Conservation (phyloP, 1,140 invertebrate species). For the Cotesia typhae region DNA sequence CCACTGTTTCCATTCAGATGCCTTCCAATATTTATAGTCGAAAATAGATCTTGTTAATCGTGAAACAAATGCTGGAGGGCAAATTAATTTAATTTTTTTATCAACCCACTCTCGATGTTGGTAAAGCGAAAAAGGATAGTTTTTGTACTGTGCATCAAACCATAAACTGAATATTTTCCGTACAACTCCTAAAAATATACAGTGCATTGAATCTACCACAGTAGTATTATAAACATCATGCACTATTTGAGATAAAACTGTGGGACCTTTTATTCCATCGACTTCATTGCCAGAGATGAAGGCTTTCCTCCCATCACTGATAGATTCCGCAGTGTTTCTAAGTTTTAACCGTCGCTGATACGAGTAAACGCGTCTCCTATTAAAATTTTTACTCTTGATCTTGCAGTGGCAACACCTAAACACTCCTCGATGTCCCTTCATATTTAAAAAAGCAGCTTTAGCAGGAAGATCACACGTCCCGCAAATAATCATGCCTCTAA, state of each 20-base stretch:
- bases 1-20: too few species aligned
- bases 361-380: not conserved
- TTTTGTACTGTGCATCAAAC: conserved; percentile 6
- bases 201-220: conserved; percentile 16
- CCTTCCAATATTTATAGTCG: not conserved
- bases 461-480: conserved; percentile 3
- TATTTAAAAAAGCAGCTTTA: conserved; percentile 5
- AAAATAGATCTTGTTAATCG: not conserved
- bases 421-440: not conserved
- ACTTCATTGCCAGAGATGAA: not conserved
- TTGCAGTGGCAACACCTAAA: not conserved
- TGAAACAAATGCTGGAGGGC: not conserved
- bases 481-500: not conserved
- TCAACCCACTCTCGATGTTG: not conserved
- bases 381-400: conserved; percentile 1
- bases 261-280: conserved; percentile 11
- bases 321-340: not conserved
- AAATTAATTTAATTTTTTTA: not conserved
- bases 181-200: conserved; percentile 14
- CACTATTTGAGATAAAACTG: not conserved
- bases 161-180: conserved; percentile 9
- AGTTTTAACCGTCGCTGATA: not conserved
- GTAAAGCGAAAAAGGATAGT: not conserved
- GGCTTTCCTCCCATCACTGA: not conserved
- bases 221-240: not conserved